These are phyloP conservation scores for Elymnias hypermnestra DNA, from an alignment of 1,140 invertebrate genomes.

Conservation along the genomic window DNA sequence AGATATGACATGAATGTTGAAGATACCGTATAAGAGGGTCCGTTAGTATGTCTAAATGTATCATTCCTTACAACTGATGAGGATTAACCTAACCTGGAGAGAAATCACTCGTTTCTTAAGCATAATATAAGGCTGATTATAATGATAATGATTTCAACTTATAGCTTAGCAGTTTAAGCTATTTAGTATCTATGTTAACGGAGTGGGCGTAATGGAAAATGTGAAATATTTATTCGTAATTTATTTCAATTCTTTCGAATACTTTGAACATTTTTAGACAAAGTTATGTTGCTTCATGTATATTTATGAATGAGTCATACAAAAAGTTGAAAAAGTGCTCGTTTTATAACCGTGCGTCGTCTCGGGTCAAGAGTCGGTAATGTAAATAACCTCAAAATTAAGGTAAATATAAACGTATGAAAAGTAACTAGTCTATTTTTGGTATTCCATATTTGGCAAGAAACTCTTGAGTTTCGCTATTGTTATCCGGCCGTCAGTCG, in stretches of 20 bases:
- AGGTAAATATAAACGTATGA: no score
- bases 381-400: no score
- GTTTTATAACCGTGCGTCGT: no score
- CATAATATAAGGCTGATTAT: background rate
- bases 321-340: no score
- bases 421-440: no score
- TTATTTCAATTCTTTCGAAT: background rate
- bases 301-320: background rate
- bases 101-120: constrained; percentile 11
- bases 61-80: constrained; percentile 4
- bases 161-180: background rate
- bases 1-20: constrained; percentile 23
- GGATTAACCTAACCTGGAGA: constrained; percentile 12
- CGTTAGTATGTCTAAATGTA: constrained; percentile 19
- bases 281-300: background rate
- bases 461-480: no score
- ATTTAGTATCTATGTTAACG: constrained; percentile 1
- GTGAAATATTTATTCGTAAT: background rate
- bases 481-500: no score
- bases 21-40: constrained; percentile 21
- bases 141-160: background rate
- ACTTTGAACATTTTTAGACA: background rate
- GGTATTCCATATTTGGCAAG: no score
- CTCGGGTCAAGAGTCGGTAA: no score
- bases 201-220: background rate